Evolutionary conservation across 2,888 invertebrate species (phyloP), one percentile per base, ranked within the genome.

Genomic region (Ichneumoninae sp.): DNA sequence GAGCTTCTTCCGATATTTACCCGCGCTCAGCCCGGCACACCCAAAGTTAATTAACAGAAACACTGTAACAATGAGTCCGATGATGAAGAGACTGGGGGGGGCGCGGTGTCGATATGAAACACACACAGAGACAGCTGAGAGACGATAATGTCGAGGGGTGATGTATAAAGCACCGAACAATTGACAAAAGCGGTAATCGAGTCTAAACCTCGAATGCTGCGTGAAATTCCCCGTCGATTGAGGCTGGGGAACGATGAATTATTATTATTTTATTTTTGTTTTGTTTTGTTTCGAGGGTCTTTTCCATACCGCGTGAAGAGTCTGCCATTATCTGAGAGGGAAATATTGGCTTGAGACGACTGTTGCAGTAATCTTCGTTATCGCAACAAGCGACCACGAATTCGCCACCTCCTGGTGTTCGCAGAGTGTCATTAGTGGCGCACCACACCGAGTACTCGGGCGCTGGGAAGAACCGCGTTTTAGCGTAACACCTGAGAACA

Each of bases 381-480:
- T 96, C 95, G 95, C 97, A 97, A 96, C 97, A 97, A 93, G 95
- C 95, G 94, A 97, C 96, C 94, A 95, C 95, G 95, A 96, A 96
- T 92, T 96, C 95, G 95, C 96, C 96, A 94, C 89, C 91, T 79
- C 89, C 91, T 85, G 90, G 90, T 87, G 90, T 90, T 88, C 88
- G 89, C 47, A 90, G 90, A 47, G 90, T 91, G 81, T 88, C 91
- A 86, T 91, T 91, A 86, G 89, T 88, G 86, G 86, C 89, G 89
- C 93, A 93, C 93, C 92, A 93, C 87, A 92, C 86, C 81, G 93
- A 90, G 88, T 90, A 92, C 76, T 91, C 91, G 70, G 90, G 89
- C 68, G 89, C 91, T 91, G 93, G 93, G 90, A 93, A 93, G 90
- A 93, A 92, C 86, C 83, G 87, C 87, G 85, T 87, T 90, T 92